These are phyloP conservation scores for Catharus fuscescens DNA, from an alignment of 2,113 vertebrate genomes.

Conservation along the genomic window DNA sequence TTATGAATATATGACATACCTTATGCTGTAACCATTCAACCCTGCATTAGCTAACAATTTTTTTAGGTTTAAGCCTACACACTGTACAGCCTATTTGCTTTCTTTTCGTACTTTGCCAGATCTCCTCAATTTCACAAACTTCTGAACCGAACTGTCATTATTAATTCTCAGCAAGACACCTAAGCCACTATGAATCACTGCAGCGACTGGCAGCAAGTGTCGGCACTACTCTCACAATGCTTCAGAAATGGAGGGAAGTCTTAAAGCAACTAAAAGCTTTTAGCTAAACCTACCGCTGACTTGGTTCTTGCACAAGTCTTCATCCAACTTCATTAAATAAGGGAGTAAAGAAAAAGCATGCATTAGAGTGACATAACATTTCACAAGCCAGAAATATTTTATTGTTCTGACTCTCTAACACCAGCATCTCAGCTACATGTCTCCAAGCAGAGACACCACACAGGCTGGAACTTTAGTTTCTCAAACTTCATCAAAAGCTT, in stretches of 20 bases:
- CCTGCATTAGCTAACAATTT: neutral
- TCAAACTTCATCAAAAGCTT: neutral
- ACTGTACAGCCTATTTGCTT: neutral
- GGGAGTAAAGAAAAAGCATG: neutral
- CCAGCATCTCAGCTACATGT: neutral
- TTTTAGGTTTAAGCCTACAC: neutral
- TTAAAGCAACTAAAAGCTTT: constrained; percentile 10
- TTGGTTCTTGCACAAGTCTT: constrained; percentile 1
- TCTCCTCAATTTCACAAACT: constrained; percentile 36
- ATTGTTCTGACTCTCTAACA: neutral
- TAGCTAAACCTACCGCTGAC: neutral
- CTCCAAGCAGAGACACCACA: neutral
- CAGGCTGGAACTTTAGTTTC: neutral
- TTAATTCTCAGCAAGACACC: constrained; percentile 55
- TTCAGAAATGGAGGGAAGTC: neutral
- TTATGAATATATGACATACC: neutral
- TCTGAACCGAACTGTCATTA: constrained; percentile 36
- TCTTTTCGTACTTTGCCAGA: neutral
- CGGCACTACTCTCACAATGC: neutral
- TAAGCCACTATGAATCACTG: constrained; percentile 19
- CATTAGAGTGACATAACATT: neutral
- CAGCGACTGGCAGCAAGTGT: constrained; percentile 2
- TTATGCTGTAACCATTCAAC: neutral
- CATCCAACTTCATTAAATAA: constrained; percentile 9
- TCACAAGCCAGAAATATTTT: neutral